A percentile compares a stretch with the other conserved stretches of the same genome.
These are phyloP conservation scores for Pelecanus crispus DNA, from an alignment of 2,113 vertebrate genomes.

Conservation along the genomic window DNA sequence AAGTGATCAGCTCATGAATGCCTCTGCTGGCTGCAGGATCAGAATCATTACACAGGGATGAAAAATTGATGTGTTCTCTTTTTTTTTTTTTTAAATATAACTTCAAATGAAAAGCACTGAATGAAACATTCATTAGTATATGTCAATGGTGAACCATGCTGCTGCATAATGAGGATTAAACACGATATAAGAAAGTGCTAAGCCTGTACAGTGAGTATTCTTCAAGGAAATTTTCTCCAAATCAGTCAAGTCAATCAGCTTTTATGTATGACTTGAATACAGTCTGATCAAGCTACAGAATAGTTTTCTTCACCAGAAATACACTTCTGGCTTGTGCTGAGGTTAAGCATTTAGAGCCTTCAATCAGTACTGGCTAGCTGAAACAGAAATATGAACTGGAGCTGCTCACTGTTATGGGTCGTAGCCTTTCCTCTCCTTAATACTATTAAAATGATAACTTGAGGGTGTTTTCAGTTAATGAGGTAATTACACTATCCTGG, in stretches of 20 bases:
- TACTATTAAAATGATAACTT: not conserved
- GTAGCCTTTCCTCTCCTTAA: not conserved
- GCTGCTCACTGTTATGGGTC: not conserved
- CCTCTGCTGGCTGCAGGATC: not conserved
- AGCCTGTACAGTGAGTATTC: not conserved
- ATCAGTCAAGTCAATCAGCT: not conserved
- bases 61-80: not conserved
- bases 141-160: not conserved
- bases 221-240: not conserved
- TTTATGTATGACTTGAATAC: not conserved
- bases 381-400: not conserved
- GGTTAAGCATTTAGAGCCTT: not conserved
- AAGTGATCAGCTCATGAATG: not conserved
- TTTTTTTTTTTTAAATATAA: not conserved
- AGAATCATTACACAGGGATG: not conserved
- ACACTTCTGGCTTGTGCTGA: not conserved
- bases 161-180: not conserved
- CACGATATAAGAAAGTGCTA: not conserved
- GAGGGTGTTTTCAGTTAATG: slow-evolving; percentile 9
- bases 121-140: not conserved
- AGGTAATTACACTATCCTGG: slow-evolving; percentile 11
- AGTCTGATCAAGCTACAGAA: not conserved
- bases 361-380: not conserved
- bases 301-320: not conserved
- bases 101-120: not conserved